Conservation (phyloP, 2,113 vertebrate species). For the Podarcis cretensis region DNA sequence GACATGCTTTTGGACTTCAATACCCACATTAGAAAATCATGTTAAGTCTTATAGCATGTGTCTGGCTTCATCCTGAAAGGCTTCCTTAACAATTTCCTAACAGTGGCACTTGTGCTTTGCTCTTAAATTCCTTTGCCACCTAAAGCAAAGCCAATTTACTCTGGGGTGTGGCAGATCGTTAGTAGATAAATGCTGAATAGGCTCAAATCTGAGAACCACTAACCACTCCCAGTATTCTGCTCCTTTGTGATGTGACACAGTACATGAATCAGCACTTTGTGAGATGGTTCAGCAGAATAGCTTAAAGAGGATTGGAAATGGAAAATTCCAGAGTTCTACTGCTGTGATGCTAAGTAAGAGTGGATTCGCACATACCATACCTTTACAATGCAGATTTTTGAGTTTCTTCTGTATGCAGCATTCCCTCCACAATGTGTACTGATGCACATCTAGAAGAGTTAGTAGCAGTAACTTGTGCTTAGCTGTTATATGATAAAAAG, state of each 20-base stretch:
- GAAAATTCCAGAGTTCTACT: rapidly evolving
- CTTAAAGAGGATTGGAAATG: not conserved
- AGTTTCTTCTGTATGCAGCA: not conserved
- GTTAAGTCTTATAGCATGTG: not conserved
- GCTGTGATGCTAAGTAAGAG: not conserved
- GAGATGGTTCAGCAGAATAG: not conserved
- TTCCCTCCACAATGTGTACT: not conserved
- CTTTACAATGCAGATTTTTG: not conserved
- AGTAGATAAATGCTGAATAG: not conserved
- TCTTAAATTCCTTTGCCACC: constrained; percentile 4
- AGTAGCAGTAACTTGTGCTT: not conserved
- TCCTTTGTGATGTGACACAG: rapidly evolving
- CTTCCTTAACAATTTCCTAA: not conserved
- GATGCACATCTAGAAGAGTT: not conserved
- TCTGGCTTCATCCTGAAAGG: not conserved
- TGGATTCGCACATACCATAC: not conserved
- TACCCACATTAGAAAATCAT: not conserved
- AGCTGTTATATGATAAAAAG: not conserved
- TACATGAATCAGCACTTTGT: constrained; percentile 10
- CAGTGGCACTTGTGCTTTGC: not conserved
- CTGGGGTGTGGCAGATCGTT: constrained; percentile 7
- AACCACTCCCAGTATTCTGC: not conserved
- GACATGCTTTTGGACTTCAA: not conserved
- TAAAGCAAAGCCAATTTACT: constrained; percentile 18
- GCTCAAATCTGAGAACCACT: not conserved